Evolutionary conservation across 2,888 invertebrate genomes (phyloP).

Genomic region (Pollenia amentaria): DNA sequence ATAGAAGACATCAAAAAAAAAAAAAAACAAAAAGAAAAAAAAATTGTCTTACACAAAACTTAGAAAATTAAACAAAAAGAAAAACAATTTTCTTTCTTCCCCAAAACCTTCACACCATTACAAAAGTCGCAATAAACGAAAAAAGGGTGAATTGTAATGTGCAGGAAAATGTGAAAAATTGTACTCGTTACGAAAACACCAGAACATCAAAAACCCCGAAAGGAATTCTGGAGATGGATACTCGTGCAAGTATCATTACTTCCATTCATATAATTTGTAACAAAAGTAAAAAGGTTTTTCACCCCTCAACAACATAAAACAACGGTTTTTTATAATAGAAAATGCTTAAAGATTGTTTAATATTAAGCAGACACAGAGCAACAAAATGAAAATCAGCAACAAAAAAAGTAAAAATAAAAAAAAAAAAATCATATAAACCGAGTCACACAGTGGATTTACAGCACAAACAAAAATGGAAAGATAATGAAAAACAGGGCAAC

Average conservation of each 20-base stretch:
- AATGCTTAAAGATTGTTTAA: conserved; percentile 53
- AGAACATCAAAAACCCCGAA: conserved; percentile 55
- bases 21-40: conserved; percentile 6
- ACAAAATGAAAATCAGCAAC: conserved; percentile 29
- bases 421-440: conserved; percentile 2
- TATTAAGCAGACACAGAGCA: conserved; percentile 45
- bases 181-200: conserved; percentile 48
- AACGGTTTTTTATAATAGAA: conserved; percentile 22
- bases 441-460: conserved; percentile 9
- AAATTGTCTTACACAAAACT: conserved; percentile 51
- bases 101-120: conserved; percentile 1
- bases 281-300: conserved; percentile 51
- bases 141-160: conserved; percentile 70
- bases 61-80: conserved; percentile 46
- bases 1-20: conserved; percentile 27
- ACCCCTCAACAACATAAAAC: not conserved
- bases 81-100: conserved; percentile 45
- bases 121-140: conserved; percentile 2
- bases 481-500: conserved; percentile 51
- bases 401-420: not conserved
- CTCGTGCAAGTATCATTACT: conserved; percentile 50
- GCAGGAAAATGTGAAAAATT: conserved; percentile 55
- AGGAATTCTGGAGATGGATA: conserved; percentile 24
- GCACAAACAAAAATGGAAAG: not conserved
- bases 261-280: conserved; percentile 10